phyloP scores from a whole-genome alignment of 2,113 vertebrate genomes.

The Panthera tigris region DNA sequence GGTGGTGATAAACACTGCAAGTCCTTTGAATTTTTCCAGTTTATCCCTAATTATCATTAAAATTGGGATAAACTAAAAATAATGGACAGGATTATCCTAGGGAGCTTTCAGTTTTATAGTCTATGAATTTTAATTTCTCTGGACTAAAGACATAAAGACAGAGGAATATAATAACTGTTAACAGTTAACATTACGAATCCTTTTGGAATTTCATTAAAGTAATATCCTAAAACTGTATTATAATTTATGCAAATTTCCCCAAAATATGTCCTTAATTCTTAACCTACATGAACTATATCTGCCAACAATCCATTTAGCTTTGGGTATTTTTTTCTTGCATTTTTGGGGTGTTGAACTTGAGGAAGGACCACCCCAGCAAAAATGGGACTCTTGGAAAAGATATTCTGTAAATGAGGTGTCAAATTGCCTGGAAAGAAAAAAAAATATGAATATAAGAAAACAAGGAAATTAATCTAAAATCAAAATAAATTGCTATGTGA shows the following conservation, averaged over 20 bases:
- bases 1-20: not conserved
- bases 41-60: constrained; percentile 25
- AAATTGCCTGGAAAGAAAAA: constrained; percentile 76
- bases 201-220: constrained; percentile 44
- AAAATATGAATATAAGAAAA: constrained; percentile 14
- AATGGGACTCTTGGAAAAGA: constrained; percentile 75
- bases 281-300: constrained; percentile 84
- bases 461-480: constrained; percentile 25
- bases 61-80: constrained; percentile 23
- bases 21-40: not conserved
- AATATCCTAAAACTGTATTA: constrained; percentile 40
- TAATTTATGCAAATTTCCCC: constrained; percentile 29
- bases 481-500: constrained; percentile 42
- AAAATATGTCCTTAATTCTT: constrained; percentile 58
- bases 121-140: constrained; percentile 52
- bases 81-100: constrained; percentile 5
- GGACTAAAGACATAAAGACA: constrained; percentile 7
- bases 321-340: constrained; percentile 77
- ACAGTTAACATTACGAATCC: not conserved
- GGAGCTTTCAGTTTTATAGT: not conserved
- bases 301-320: constrained; percentile 79
- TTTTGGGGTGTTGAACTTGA: constrained; percentile 78
- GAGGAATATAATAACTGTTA: constrained; percentile 1
- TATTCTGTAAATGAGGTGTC: constrained; percentile 74
- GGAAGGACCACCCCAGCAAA: constrained; percentile 79